These are phyloP conservation scores for Sesamia nonagrioides DNA, from an alignment of 1,140 invertebrate genomes.

Conservation along the genomic window DNA sequence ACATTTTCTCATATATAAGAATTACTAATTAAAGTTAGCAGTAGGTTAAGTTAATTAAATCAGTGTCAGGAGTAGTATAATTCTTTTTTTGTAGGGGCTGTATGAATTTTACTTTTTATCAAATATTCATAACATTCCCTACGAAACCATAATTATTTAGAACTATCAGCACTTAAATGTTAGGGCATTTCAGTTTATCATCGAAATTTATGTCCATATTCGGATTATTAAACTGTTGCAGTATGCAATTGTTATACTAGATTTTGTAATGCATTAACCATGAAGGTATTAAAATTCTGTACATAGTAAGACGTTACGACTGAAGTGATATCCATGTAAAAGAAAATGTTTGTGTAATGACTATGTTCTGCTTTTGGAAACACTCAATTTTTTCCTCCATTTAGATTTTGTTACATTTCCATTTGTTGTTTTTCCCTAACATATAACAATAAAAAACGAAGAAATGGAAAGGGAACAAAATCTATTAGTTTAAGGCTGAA, in stretches of 20 bases:
- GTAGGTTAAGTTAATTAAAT: background rate
- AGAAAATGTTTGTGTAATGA: background rate
- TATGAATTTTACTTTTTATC: background rate
- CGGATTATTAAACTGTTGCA: background rate
- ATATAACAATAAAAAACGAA: too few relatives aligned
- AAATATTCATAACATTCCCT: background rate
- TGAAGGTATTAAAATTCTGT: background rate
- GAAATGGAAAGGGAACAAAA: background rate
- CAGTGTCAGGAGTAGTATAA: background rate
- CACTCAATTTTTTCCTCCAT: too few relatives aligned
- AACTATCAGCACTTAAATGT: background rate
- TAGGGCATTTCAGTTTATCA: background rate
- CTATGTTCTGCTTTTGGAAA: background rate
- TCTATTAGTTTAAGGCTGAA: too few relatives aligned
- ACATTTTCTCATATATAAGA: background rate
- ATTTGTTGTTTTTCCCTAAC: background rate
- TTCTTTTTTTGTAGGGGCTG: constrained; percentile 9
- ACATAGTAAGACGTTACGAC: background rate
- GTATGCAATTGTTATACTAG: background rate
- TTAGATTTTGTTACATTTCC: too few relatives aligned
- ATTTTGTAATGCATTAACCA: background rate
- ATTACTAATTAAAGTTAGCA: background rate
- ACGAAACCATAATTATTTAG: background rate
- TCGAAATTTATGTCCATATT: background rate
- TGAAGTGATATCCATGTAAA: background rate